Conservation (phyloP, 2,797 vertebrate genomes). For the Ataeniobius toweri region DNA sequence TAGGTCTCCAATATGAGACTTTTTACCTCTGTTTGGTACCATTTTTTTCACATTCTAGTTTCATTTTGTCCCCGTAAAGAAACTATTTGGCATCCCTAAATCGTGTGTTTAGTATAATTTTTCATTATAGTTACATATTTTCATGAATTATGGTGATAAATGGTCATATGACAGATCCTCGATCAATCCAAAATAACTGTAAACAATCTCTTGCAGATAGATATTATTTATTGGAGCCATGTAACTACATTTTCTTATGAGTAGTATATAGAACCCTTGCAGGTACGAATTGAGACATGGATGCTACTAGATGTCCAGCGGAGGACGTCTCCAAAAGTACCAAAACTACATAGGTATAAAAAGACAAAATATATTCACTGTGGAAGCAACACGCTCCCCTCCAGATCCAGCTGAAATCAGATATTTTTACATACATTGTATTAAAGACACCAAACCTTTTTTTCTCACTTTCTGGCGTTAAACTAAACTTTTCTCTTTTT, state of each 20-base stretch:
- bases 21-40: not conserved
- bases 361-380: not conserved
- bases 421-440: not conserved
- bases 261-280: not conserved
- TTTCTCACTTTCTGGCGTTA: too few species aligned
- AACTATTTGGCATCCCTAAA: too few species aligned
- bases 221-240: not conserved
- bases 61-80: not conserved
- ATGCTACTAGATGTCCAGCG: not conserved
- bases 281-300: not conserved
- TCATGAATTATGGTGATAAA: too few species aligned
- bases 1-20: not conserved
- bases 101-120: too few species aligned
- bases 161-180: too few species aligned
- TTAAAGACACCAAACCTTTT: not conserved
- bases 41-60: not conserved
- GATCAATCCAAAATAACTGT: too few species aligned
- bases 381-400: not conserved
- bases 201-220: not conserved
- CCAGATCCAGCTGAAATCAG: not conserved
- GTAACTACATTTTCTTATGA: not conserved
- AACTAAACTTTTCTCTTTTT: too few species aligned
- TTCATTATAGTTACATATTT: too few species aligned
- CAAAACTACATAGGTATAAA: not conserved
- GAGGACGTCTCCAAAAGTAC: not conserved